phyloP scores from a whole-genome alignment of 2,797 vertebrate species.

The Synanceia verrucosa region DNA sequence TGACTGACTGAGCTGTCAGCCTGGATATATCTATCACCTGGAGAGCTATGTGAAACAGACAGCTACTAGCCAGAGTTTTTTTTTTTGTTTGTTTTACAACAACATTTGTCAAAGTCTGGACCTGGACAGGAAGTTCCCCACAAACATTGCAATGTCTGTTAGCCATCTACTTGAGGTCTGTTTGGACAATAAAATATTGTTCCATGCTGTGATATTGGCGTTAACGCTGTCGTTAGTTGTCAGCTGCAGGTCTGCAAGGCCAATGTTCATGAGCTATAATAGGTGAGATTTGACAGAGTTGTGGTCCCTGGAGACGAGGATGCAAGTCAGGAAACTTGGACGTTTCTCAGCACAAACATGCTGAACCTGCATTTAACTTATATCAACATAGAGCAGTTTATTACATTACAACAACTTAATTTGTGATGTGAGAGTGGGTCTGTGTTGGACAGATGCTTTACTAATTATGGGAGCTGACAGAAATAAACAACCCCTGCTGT shows the following conservation, averaged over 20 bases:
- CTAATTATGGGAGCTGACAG: slow-evolving; percentile 11
- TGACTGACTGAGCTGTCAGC: slow-evolving; percentile 64
- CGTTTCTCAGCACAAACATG: background rate
- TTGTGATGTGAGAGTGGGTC: background rate
- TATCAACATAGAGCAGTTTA: background rate
- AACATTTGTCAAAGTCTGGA: slow-evolving; percentile 51
- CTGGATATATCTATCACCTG: slow-evolving; percentile 62
- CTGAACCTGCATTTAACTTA: background rate
- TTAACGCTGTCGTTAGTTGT: background rate
- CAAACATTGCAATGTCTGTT: slow-evolving; percentile 55
- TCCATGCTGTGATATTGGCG: slow-evolving; percentile 4
- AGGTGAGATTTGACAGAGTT: background rate
- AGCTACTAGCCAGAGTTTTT: slow-evolving; percentile 64
- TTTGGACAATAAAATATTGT: slow-evolving; percentile 33
- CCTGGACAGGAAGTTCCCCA: slow-evolving; percentile 46
- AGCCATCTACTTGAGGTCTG: slow-evolving; percentile 21
- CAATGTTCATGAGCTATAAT: background rate
- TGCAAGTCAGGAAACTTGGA: background rate
- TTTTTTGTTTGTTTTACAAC: too few relatives aligned
- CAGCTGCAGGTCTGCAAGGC: background rate
- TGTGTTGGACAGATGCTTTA: background rate
- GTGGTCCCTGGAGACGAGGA: background rate
- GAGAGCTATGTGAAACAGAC: slow-evolving; percentile 54
- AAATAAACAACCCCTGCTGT: slow-evolving; percentile 8
- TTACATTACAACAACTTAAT: background rate